Conservation (phyloP, 2,888 invertebrate genomes). For the Drosophila fungiperda region DNA sequence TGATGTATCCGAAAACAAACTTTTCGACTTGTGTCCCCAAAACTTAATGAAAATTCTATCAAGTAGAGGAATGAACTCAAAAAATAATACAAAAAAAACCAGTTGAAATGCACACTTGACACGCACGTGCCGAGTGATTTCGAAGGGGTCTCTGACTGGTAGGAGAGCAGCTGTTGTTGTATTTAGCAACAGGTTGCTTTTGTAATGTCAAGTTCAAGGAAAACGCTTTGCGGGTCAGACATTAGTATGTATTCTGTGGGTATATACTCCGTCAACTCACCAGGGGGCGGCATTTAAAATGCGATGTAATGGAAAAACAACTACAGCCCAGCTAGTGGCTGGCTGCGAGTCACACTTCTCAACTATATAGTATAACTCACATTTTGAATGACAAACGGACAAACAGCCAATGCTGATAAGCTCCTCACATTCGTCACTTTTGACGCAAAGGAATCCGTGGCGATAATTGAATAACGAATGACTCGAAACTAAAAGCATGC, state of each 20-base stretch:
- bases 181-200: slow-evolving; percentile 57
- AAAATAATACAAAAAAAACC: slow-evolving; percentile 3
- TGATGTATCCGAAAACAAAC: slow-evolving; percentile 32
- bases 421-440: slow-evolving; percentile 49
- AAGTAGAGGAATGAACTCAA: background rate
- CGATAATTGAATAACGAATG: slow-evolving; percentile 58
- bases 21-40: slow-evolving; percentile 11
- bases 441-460: slow-evolving; percentile 44
- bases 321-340: background rate
- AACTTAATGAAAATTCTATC: background rate
- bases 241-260: slow-evolving; percentile 13
- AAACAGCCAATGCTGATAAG: slow-evolving; percentile 50
- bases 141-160: slow-evolving; percentile 15
- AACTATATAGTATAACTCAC: slow-evolving; percentile 1
- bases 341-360: background rate
- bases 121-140: slow-evolving; percentile 60
- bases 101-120: slow-evolving; percentile 42
- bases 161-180: slow-evolving; percentile 7
- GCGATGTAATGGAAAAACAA: slow-evolving; percentile 54
- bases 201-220: slow-evolving; percentile 77
- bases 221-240: slow-evolving; percentile 57
- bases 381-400: slow-evolving; percentile 55
- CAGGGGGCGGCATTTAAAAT: slow-evolving; percentile 19
- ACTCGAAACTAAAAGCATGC: slow-evolving; percentile 9
- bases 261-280: slow-evolving; percentile 22